Base-by-base conservation (phyloP, 2,797 vertebrate species). In the Amblyopsis hoosieri region DNA sequence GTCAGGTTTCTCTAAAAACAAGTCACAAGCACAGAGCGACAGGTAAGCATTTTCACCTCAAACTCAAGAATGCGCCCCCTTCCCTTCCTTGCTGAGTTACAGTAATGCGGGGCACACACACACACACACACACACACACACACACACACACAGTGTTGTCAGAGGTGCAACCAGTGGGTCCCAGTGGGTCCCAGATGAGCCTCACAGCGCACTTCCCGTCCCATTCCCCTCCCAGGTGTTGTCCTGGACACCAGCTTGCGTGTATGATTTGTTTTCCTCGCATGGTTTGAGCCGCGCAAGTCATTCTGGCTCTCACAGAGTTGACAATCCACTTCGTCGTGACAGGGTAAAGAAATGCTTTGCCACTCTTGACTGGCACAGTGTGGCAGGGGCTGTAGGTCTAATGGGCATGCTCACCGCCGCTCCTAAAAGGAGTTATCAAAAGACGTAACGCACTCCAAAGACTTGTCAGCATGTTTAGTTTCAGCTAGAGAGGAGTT, bases 1-100 rank as follows among this genome's bases (percentile, higher is more conserved):
- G 90, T 90, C 90, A 90, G 88, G 74, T 79, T 80, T 87, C 81
- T 89, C 88, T 91, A 91, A 85, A 88, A 84, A 81, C 82, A 88
- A 88, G 87, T 76, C 78, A 71, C 85, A 86, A 79, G 79, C 66
- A 71, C 77, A 84, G 75, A 89, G 42, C 71, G 73, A 83, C 87
- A 92, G 89, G 89, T 92, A 91, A 90, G 90, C 76, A 81, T 85
- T 83, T 82, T 69, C 79, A 73, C 15, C 66, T 86, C 83, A 82
- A 83, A 77, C 76, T 57, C 71, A 78, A 80, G 79, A 80, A 66
- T n/a, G 54, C 33, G 13, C 52, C 45, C 10, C 19, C 12, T 11
- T 15, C 15, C 31, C 3, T 11, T 9, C 33, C 37, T 23, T n/a
- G 23, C 14, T n/a, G 57, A 75, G 58, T 66, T 29, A 29, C 23